phyloP scores from a whole-genome alignment of 1,140 invertebrate species.

The Lucilia sericata region DNA sequence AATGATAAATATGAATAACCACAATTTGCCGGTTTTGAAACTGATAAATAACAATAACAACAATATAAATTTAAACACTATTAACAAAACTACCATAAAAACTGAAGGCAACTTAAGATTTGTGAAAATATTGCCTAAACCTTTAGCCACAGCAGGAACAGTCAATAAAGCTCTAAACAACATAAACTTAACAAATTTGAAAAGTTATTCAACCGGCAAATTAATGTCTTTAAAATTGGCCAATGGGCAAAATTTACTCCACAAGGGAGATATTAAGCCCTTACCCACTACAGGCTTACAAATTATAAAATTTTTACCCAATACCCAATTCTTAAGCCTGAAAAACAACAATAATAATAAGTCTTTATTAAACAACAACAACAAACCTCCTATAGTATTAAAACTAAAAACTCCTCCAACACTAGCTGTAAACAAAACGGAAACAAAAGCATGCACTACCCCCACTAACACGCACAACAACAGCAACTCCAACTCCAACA shows the following conservation, averaged over 20 bases:
- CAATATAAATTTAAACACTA: neutral
- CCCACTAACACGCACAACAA: neutral
- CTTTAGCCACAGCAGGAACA: neutral
- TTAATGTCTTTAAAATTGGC: neutral
- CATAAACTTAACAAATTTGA: neutral
- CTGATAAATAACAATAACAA: neutral
- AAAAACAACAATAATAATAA: neutral
- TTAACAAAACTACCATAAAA: neutral
- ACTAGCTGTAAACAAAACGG: neutral
- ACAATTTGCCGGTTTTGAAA: neutral
- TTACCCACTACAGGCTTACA: neutral
- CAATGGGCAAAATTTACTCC: neutral
- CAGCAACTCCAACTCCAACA: neutral
- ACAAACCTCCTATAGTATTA: neutral
- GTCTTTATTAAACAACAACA: neutral
- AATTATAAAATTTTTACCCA: neutral
- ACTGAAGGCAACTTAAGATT: neutral
- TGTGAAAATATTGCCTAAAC: neutral
- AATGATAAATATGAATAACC: neutral
- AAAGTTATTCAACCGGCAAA: neutral
- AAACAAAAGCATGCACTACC: neutral
- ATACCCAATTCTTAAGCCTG: neutral
- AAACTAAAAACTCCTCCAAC: neutral
- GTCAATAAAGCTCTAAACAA: neutral
- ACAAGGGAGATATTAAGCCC: neutral